Evolutionary conservation across 2,888 invertebrate genomes (phyloP).

Genomic region (Ryuthela nishihirai): DNA sequence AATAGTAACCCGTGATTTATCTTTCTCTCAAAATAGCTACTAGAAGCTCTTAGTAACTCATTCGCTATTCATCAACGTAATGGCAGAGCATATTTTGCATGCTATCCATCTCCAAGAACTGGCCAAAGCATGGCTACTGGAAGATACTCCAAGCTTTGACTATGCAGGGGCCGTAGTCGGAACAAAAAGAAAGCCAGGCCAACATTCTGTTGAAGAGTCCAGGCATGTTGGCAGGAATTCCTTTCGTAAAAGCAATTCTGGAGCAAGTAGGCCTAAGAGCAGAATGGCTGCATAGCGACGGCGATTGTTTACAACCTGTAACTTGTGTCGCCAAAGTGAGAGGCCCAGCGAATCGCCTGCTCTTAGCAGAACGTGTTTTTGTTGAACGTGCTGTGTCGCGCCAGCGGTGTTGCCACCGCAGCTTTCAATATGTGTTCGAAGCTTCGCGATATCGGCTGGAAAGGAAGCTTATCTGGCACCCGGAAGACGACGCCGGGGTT

Average conservation of each 20-base stretch:
- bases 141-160: slow-evolving; percentile 40
- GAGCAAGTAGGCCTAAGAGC: slow-evolving; percentile 49
- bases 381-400: slow-evolving; percentile 51
- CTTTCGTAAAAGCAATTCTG: slow-evolving; percentile 52
- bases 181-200: slow-evolving; percentile 9
- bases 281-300: slow-evolving; percentile 49
- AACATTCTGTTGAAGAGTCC: slow-evolving; percentile 40
- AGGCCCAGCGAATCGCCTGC: slow-evolving; percentile 49
- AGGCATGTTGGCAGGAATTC: slow-evolving; percentile 52
- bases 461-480: slow-evolving; percentile 52
- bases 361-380: slow-evolving; percentile 52
- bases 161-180: slow-evolving; percentile 22
- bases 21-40: too few relatives aligned
- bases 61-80: too few relatives aligned
- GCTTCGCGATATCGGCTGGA: slow-evolving; percentile 46
- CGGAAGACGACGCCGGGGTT: slow-evolving; percentile 55
- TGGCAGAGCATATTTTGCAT: slow-evolving; percentile 33
- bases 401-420: slow-evolving; percentile 52
- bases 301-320: slow-evolving; percentile 43
- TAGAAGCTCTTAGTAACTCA: too few relatives aligned
- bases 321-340: slow-evolving; percentile 47
- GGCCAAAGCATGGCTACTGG: slow-evolving; percentile 36
- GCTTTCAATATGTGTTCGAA: slow-evolving; percentile 33
- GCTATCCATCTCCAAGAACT: slow-evolving; percentile 33
- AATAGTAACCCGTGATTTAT: too few relatives aligned